Percentiles rank a stretch among this genome's conserved stretches.
These are phyloP conservation scores for Diorhabda elongata DNA, from an alignment of 1,140 invertebrate genomes.

Conservation along the genomic window DNA sequence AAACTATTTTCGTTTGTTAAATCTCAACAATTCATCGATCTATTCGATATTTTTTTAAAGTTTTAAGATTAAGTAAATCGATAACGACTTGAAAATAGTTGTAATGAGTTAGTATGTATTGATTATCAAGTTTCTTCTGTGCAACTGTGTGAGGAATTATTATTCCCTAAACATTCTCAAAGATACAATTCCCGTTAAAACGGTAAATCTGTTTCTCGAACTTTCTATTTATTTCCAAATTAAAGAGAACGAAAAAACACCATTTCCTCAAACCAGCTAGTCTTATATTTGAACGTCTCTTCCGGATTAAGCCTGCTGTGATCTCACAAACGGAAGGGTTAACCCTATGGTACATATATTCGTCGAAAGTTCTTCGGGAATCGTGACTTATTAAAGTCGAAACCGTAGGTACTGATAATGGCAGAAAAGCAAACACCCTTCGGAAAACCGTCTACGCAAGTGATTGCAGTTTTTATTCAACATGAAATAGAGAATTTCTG, in stretches of 20 bases:
- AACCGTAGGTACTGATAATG: neutral
- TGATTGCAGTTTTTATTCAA: neutral
- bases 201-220: neutral
- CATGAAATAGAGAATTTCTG: neutral
- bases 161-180: too few relatives aligned
- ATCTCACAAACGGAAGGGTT: constrained; percentile 1
- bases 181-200: neutral
- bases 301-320: neutral
- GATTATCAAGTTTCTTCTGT: too few relatives aligned
- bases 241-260: neutral
- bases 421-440: neutral
- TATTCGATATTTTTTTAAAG: too few relatives aligned
- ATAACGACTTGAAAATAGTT: too few relatives aligned
- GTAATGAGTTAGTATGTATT: too few relatives aligned
- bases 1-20: too few relatives aligned
- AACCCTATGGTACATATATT: neutral
- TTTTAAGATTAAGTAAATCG: too few relatives aligned
- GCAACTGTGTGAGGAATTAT: too few relatives aligned
- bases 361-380: neutral
- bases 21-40: too few relatives aligned
- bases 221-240: neutral
- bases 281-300: neutral
- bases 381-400: constrained; percentile 2
- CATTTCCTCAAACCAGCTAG: neutral
- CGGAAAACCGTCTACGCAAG: neutral